Base-by-base conservation (phyloP, 2,888 invertebrate species). In the Acleris sparsana region DNA sequence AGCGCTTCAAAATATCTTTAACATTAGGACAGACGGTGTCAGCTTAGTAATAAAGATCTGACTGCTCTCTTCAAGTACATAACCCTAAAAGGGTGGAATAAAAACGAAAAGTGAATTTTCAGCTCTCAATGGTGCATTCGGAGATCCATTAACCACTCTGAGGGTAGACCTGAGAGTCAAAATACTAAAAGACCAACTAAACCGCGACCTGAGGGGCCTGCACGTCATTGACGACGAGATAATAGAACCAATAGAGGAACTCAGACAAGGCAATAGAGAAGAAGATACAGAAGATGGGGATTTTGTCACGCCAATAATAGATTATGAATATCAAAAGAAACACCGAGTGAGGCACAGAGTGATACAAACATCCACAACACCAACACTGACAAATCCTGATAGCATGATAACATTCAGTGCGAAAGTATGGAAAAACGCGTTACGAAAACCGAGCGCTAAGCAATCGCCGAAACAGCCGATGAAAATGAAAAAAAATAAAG, bases 231-330 rank as follows among this genome's bases (percentile, higher is more conserved):
- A 43, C 20, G 13, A 11, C 0, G 39, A 13, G 3, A 9, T 39
- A 13, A 55, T 43, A 1, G 39, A 16, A 22, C 43, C 55, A 1
- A 55, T 55, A 5, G 55, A 55, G 9, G 63, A 64, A 0, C 48
- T 17, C 11, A 20, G 20, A 16, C 16, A 29, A 16, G 16, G 0
- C 0, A 44, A 53, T 39, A 25, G 25, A 25, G 25, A 25, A 6
- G 46, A 64, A 39, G 63, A 39, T n/a, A n/a, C n/a, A n/a, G n/a
- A n/a, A 0, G 63, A 64, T 13, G 52, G 62, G 16, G 20, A 25
- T 1, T 49, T 49, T 0, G 48, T 65, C 6, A 7, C 22, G 13
- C 65, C 65, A 1, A 65, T 65, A 5, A 11, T 55, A 18, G 55
- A 55, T 6, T 13, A 25, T 17, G 60, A 60, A 3, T 49, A 55